phyloP scores from a whole-genome alignment of 2,797 vertebrate genomes.

The Pelodytes ibericus region DNA sequence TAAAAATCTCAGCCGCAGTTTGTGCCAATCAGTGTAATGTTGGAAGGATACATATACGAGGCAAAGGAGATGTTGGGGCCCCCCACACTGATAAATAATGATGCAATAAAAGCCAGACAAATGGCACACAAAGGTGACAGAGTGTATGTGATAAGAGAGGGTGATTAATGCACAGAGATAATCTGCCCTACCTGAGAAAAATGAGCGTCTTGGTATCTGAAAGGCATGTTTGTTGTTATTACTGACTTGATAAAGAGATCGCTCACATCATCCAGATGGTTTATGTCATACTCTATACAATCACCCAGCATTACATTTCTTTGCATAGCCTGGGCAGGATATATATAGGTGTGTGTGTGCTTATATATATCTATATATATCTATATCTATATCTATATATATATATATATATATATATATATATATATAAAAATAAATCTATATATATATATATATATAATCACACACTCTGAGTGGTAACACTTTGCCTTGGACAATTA shows the following conservation, averaged over 20 bases:
- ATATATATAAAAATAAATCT: too few species aligned
- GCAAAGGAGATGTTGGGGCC: not conserved
- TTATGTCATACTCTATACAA: conserved; percentile 17
- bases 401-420: too few species aligned
- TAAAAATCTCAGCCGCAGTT: too few species aligned
- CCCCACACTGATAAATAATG: conserved; percentile 42
- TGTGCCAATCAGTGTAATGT: not conserved
- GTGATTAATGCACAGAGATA: conserved; percentile 48
- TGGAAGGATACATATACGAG: not conserved
- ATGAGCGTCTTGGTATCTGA: conserved; percentile 35
- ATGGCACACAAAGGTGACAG: conserved; percentile 29
- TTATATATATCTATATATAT: too few species aligned
- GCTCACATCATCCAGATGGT: conserved; percentile 37
- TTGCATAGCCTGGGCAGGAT: not conserved
- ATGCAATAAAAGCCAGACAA: conserved; percentile 44
- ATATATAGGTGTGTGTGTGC: too few species aligned
- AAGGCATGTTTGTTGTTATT: conserved; percentile 49
- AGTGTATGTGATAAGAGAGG: conserved; percentile 39
- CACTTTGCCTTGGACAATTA: too few species aligned
- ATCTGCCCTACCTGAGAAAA: conserved; percentile 46
- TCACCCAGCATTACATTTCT: not conserved
- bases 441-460: too few species aligned
- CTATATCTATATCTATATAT: too few species aligned
- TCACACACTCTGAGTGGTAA: too few species aligned
- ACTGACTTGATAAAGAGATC: conserved; percentile 37